Evolutionary conservation across 2,888 invertebrate species (phyloP).

Genomic region (Nomada lathburiana): DNA sequence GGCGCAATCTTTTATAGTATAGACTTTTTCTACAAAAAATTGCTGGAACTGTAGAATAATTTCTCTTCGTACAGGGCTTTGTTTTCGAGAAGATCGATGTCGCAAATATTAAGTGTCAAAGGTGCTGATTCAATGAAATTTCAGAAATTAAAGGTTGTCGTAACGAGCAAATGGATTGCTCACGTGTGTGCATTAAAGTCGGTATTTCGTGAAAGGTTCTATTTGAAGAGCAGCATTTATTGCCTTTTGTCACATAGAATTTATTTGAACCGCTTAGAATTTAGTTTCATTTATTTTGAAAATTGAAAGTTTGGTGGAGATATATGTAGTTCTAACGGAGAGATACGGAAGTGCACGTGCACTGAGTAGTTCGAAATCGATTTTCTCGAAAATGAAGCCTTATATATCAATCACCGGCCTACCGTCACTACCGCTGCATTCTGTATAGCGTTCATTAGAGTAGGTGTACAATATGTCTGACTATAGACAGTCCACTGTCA

Average conservation of each 20-base stretch:
- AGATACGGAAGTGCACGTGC: background rate
- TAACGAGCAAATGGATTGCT: background rate
- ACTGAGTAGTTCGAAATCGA: constrained; percentile 3
- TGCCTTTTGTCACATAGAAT: no score
- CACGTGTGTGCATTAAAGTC: no score
- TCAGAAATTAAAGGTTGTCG: background rate
- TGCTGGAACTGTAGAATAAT: background rate
- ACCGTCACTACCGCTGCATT: constrained; percentile 2
- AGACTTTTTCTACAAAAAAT: background rate
- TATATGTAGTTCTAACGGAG: background rate
- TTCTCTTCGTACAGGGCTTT: background rate
- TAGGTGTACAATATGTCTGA: constrained; percentile 6
- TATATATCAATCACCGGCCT: background rate
- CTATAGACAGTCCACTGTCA: constrained; percentile 7
- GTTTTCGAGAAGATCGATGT: background rate
- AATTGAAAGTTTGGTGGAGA: no score
- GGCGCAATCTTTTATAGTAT: constrained; percentile 11
- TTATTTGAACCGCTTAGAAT: no score
- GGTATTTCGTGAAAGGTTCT: no score
- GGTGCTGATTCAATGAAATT: background rate
- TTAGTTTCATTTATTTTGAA: no score
- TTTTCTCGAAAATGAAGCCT: constrained; percentile 18
- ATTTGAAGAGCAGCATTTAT: no score
- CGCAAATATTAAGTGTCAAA: background rate
- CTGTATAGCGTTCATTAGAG: background rate